A percentile compares a stretch with the other conserved stretches of the same genome.
phyloP scores from a whole-genome alignment of 2,113 vertebrate genomes.

The Ochotona princeps region DNA sequence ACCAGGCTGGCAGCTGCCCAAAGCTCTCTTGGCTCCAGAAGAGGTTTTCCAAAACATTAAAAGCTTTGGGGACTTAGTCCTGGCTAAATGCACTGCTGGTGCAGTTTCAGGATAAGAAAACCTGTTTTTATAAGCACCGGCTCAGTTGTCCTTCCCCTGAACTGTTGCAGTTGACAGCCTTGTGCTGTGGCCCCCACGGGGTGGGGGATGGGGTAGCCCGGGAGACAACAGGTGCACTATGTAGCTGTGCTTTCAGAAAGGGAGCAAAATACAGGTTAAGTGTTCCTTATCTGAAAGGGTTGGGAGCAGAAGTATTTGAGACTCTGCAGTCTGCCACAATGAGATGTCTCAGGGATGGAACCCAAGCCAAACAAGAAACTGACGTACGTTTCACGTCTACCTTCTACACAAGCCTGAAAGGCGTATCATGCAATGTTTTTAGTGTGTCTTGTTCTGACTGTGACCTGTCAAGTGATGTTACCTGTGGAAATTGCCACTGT shows the following conservation, averaged over 20 bases:
- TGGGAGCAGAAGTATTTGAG: background rate
- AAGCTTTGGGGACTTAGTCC: slow-evolving; percentile 68
- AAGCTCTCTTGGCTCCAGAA: slow-evolving; percentile 63
- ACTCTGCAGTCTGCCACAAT: background rate
- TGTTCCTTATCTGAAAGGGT: background rate
- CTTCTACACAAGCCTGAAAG: background rate
- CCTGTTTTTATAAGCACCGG: slow-evolving; percentile 62
- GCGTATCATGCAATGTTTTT: background rate
- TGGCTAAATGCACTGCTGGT: slow-evolving; percentile 68
- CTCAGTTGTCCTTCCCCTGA: slow-evolving; percentile 37
- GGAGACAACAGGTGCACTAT: background rate
- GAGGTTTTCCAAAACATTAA: slow-evolving; percentile 74
- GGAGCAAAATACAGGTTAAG: background rate
- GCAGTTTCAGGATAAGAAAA: slow-evolving; percentile 71
- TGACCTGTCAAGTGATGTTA: background rate
- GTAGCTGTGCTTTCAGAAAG: background rate
- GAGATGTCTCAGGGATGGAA: background rate
- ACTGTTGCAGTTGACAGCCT: slow-evolving; percentile 38
- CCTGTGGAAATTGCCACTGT: background rate
- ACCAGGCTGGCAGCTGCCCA: slow-evolving; percentile 62
- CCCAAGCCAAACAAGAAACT: background rate
- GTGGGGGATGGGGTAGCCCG: too few species aligned
- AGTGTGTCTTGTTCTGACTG: background rate
- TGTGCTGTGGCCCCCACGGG: background rate
- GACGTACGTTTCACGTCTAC: background rate